Evolutionary conservation across 2,888 invertebrate genomes (phyloP).

Genomic region (Saturnia japonica): DNA sequence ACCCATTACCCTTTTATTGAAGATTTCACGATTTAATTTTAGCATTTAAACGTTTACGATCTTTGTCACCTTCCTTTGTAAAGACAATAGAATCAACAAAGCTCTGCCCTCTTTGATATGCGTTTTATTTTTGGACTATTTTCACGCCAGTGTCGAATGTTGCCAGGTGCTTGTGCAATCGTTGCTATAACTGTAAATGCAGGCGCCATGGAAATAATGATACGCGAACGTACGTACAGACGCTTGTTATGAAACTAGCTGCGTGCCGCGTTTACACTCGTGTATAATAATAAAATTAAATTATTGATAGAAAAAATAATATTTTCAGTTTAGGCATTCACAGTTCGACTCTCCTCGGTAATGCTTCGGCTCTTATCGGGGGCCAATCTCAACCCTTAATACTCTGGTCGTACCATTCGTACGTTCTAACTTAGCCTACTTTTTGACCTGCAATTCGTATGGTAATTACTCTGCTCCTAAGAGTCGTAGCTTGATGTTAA

Average conservation of each 20-base stretch:
- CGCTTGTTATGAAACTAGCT: neutral
- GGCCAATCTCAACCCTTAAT: too few relatives aligned
- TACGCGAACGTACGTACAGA: too few relatives aligned
- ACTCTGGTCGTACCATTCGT: too few relatives aligned
- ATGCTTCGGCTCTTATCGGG: too few relatives aligned
- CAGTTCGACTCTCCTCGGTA: too few relatives aligned
- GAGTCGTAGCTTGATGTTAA: too few relatives aligned
- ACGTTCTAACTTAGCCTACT: too few relatives aligned
- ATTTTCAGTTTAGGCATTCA: too few relatives aligned
- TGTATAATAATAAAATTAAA: too few relatives aligned
- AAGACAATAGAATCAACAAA: conserved; percentile 42
- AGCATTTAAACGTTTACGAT: conserved; percentile 58
- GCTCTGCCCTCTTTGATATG: conserved; percentile 53
- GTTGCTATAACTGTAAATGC: conserved; percentile 20
- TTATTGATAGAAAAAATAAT: too few relatives aligned
- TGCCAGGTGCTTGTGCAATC: conserved; percentile 28
- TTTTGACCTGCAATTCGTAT: too few relatives aligned
- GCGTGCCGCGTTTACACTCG: neutral
- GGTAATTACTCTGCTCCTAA: too few relatives aligned
- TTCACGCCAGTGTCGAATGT: conserved; percentile 36
- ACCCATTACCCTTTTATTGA: conserved; percentile 39
- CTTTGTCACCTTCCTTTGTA: conserved; percentile 64
- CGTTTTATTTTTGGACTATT: conserved; percentile 49
- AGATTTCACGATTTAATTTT: conserved; percentile 55
- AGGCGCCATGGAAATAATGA: conserved; percentile 17